A percentile compares a stretch with the other conserved stretches of the same genome.
phyloP scores from a whole-genome alignment of 1,140 invertebrate genomes.

The Onthophagus taurus region DNA sequence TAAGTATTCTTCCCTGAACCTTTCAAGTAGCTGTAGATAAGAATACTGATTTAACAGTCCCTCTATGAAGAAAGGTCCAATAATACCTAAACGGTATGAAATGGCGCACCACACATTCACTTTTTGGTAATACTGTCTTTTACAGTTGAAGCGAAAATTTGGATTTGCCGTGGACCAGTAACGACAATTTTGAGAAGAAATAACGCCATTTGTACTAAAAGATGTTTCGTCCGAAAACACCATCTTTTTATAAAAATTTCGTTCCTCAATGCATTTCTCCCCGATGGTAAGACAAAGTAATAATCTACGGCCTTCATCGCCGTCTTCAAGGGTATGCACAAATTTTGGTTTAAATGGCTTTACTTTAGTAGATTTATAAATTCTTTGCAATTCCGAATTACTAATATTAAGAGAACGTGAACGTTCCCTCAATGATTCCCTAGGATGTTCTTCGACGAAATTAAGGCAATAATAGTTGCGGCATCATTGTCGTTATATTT shows the following conservation, averaged over 20 bases:
- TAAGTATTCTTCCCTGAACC: no score
- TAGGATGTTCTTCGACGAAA: background rate
- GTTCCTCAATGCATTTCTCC: conserved; percentile 11
- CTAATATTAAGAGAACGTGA: background rate
- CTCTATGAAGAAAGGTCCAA: no score
- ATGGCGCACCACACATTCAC: conserved; percentile 8
- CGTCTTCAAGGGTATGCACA: conserved; percentile 14
- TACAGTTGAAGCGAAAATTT: background rate
- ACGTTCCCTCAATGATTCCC: background rate
- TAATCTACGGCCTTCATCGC: conserved; percentile 6
- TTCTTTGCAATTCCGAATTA: background rate
- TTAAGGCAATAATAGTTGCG: background rate
- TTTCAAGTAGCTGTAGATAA: no score
- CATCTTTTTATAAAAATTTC: conserved; percentile 14
- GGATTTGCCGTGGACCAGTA: conserved; percentile 10
- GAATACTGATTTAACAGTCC: no score
- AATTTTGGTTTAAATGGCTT: conserved; percentile 14
- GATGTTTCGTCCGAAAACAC: background rate
- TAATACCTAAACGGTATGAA: conserved; percentile 8
- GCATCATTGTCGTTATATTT: no score
- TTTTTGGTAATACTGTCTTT: conserved; percentile 5
- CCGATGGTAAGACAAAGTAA: conserved; percentile 12
- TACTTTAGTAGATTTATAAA: no score
- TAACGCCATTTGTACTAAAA: background rate
- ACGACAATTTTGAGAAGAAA: conserved; percentile 6